These are phyloP conservation scores for Holotrichia oblita DNA, from an alignment of 1,140 invertebrate genomes.

Conservation along the genomic window DNA sequence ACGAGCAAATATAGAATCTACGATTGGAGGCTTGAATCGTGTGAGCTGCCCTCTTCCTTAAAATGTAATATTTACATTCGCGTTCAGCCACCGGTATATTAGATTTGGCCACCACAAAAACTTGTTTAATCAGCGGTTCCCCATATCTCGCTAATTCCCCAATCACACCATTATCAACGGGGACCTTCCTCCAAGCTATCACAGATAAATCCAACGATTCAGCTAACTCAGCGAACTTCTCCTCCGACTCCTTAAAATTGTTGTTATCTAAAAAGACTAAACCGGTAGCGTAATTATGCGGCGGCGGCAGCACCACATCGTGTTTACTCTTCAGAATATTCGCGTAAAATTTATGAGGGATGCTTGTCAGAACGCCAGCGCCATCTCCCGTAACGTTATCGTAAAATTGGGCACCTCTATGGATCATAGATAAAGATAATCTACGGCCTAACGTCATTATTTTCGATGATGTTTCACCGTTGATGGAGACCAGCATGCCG, in stretches of 20 bases:
- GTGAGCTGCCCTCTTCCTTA: conserved; percentile 93
- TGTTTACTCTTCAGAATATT: not conserved
- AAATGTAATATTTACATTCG: conserved; percentile 82
- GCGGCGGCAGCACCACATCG: not conserved
- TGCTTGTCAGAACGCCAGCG: not conserved
- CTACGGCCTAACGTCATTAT: not conserved
- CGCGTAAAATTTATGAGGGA: not conserved
- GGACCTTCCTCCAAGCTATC: not conserved
- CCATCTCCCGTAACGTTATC: not conserved
- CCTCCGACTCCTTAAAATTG: not conserved
- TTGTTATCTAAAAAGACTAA: not conserved
- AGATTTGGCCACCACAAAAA: conserved; percentile 48
- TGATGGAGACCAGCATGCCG: not conserved
- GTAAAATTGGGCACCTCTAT: not conserved
- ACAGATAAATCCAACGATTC: not conserved
- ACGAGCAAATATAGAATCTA: conserved; percentile 95
- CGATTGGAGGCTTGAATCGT: conserved; percentile 81
- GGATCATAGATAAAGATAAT: not conserved
- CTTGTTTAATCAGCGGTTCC: conserved; percentile 38
- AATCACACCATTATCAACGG: not conserved
- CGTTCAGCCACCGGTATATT: conserved; percentile 51
- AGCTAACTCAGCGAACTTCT: not conserved
- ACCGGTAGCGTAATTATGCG: not conserved
- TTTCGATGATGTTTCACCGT: not conserved
- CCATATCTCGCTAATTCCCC: not conserved